These are phyloP conservation scores for Crotophaga sulcirostris DNA, from an alignment of 2,113 vertebrate genomes.

Conservation along the genomic window DNA sequence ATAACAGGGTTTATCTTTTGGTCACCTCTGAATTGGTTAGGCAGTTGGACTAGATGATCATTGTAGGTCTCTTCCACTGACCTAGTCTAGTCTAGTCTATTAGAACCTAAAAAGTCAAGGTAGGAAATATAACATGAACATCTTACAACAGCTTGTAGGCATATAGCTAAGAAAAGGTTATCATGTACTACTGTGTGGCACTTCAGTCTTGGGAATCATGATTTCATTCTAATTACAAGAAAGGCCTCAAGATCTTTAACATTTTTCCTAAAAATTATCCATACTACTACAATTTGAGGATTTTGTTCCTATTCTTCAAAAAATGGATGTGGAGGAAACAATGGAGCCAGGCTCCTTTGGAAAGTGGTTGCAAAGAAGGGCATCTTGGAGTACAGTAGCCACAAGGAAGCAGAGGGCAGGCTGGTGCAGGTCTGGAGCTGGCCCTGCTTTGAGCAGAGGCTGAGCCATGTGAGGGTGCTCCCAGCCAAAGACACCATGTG, in stretches of 20 bases:
- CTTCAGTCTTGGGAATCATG: background rate
- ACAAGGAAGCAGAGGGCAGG: background rate
- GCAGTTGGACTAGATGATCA: background rate
- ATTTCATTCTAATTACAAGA: background rate
- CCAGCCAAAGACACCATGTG: accelerated
- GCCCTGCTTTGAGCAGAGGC: background rate
- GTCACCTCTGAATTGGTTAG: background rate
- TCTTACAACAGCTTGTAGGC: background rate
- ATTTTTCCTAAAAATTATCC: background rate
- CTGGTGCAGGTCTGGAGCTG: background rate
- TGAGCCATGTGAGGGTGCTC: background rate
- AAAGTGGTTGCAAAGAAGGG: accelerated
- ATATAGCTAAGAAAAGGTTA: background rate
- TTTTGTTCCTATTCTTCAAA: background rate
- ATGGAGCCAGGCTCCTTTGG: background rate
- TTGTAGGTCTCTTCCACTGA: background rate
- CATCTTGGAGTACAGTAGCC: background rate
- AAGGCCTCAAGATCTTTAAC: background rate
- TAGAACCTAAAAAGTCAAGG: background rate
- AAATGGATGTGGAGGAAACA: background rate
- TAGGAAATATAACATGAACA: background rate
- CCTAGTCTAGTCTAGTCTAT: background rate
- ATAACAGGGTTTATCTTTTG: background rate
- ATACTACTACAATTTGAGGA: background rate
- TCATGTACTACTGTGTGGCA: accelerated